Evolutionary conservation across 2,797 vertebrate species (phyloP).

Genomic region (Sciurus carolinensis): DNA sequence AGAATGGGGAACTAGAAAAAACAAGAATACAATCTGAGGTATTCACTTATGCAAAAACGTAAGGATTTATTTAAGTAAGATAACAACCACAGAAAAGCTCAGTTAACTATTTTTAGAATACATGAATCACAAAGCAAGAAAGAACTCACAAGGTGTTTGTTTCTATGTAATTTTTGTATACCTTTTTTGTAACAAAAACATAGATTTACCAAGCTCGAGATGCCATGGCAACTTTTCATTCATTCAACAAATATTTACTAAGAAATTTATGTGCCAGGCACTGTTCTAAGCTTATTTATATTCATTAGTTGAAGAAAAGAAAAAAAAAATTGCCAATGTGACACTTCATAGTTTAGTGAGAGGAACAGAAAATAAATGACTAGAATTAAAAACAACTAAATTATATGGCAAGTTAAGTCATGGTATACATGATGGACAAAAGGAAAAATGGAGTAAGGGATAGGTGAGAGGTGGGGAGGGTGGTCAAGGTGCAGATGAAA

Average conservation of each 20-base stretch:
- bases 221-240: not conserved
- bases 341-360: not conserved
- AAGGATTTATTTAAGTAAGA: not conserved
- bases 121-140: not conserved
- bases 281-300: not conserved
- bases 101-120: not conserved
- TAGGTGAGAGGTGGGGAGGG: not conserved
- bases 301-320: not conserved
- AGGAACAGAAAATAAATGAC: not conserved
- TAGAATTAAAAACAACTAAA: constrained; percentile 8
- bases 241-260: constrained; percentile 5
- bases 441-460: not conserved
- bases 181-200: not conserved
- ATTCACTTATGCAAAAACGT: not conserved
- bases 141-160: not conserved
- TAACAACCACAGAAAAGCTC: not conserved
- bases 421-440: not conserved
- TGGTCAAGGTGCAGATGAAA: too few species aligned
- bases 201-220: not conserved
- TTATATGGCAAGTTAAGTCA: not conserved
- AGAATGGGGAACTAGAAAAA: not conserved
- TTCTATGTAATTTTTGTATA: not conserved
- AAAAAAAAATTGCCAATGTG: not conserved
- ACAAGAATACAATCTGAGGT: not conserved
- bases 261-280: not conserved